phyloP scores from a whole-genome alignment of 1,140 invertebrate genomes.

The Eueides isabella region DNA sequence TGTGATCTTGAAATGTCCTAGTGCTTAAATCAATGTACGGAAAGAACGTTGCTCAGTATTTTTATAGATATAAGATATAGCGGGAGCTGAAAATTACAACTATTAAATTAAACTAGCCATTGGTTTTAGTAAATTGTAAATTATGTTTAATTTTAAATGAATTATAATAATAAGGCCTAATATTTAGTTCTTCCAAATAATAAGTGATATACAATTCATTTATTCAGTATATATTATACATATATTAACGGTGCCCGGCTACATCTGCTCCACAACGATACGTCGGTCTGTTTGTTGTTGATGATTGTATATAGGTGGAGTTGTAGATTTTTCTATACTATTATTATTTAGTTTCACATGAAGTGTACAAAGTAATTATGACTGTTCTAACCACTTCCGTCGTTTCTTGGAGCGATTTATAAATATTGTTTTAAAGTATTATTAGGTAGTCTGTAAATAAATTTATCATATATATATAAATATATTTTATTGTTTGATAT shows the following conservation, averaged over 20 bases:
- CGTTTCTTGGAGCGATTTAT: constrained; percentile 67
- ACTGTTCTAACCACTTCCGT: constrained; percentile 57
- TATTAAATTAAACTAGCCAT: constrained; percentile 58
- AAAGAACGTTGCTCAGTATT: constrained; percentile 80
- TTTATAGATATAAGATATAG: constrained; percentile 76
- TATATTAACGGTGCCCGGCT: constrained; percentile 15
- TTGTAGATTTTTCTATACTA: constrained; percentile 78
- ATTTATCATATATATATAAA: constrained; percentile 60
- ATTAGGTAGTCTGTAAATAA: constrained; percentile 78
- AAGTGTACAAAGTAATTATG: constrained; percentile 76
- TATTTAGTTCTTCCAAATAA: constrained; percentile 65
- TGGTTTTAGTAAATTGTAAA: constrained; percentile 60
- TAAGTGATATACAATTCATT: constrained; percentile 33
- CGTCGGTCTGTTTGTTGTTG: constrained; percentile 59
- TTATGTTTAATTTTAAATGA: constrained; percentile 33
- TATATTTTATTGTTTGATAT: constrained; percentile 62
- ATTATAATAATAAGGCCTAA: constrained; percentile 33
- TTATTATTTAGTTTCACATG: constrained; percentile 66
- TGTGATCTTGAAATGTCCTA: constrained; percentile 59
- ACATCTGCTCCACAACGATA: background rate
- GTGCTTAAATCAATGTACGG: constrained; percentile 68
- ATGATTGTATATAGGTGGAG: constrained; percentile 74
- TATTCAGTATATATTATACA: constrained; percentile 24
- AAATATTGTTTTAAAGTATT: constrained; percentile 81
- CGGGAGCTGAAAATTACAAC: constrained; percentile 68